A percentile compares a stretch with the other conserved stretches of the same genome.
phyloP scores from a whole-genome alignment of 2,113 vertebrate species.

The Cichladusa arquata region DNA sequence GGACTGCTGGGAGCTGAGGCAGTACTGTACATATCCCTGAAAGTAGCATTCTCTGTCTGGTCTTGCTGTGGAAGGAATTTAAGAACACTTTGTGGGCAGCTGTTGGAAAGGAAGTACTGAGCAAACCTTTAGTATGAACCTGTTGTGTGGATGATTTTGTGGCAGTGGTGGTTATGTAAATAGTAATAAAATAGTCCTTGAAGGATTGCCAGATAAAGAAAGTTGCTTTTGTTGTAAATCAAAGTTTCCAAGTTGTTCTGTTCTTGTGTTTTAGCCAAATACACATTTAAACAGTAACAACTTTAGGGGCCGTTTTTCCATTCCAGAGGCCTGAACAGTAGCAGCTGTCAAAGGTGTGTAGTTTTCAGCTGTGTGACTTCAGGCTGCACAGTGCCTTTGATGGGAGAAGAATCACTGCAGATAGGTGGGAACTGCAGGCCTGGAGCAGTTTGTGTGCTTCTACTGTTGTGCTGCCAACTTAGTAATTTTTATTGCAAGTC shows the following conservation, averaged over 20 bases:
- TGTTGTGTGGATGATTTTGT: not conserved
- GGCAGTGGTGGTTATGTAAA: not conserved
- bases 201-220: not conserved
- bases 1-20: not conserved
- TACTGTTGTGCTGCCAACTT: not conserved
- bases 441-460: not conserved
- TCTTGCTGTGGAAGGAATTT: not conserved
- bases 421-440: not conserved
- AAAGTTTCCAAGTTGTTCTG: not conserved
- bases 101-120: not conserved
- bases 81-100: not conserved
- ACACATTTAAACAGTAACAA: not conserved
- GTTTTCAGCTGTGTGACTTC: not conserved
- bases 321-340: not conserved
- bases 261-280: not conserved
- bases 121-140: not conserved
- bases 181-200: not conserved
- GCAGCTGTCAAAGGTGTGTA: not conserved
- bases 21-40: not conserved
- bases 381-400: not conserved
- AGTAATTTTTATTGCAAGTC: not conserved
- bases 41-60: not conserved
- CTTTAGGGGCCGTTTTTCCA: not conserved
- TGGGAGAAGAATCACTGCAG: not conserved
- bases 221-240: not conserved